Conservation (phyloP, 2,113 vertebrate genomes). For the Zingel zingel region DNA sequence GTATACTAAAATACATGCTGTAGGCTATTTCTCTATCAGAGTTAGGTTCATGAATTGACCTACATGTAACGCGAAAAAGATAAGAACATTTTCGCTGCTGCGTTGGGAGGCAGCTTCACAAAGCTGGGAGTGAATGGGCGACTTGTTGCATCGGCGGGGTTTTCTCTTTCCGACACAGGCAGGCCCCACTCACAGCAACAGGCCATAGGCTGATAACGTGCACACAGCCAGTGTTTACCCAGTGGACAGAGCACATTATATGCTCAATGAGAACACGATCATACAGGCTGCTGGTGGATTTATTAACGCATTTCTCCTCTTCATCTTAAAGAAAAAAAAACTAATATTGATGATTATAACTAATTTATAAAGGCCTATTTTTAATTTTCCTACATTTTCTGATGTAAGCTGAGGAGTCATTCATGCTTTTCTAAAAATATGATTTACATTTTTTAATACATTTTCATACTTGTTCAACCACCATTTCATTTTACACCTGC, state of each 20-base stretch:
- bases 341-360: not conserved
- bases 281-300: not conserved
- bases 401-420: not conserved
- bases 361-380: not conserved
- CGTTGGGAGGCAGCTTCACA: constrained; percentile 83
- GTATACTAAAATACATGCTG: not conserved
- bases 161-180: constrained; percentile 55
- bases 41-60: not conserved
- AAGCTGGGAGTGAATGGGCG: constrained; percentile 91
- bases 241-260: constrained; percentile 37
- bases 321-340: not conserved
- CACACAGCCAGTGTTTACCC: constrained; percentile 59
- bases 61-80: not conserved
- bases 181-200: constrained; percentile 71
- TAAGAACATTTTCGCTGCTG: constrained; percentile 25
- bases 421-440: not conserved
- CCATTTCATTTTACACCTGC: not conserved
- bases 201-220: constrained; percentile 62
- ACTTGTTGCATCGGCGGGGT: constrained; percentile 89
- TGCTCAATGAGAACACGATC: constrained; percentile 13
- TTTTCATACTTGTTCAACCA: not conserved
- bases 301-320: not conserved
- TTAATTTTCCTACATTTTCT: not conserved
- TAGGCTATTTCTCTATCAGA: not conserved
- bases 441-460: not conserved